Conservation (phyloP, 2,888 invertebrate genomes). For the Parnassius mnemosyne region DNA sequence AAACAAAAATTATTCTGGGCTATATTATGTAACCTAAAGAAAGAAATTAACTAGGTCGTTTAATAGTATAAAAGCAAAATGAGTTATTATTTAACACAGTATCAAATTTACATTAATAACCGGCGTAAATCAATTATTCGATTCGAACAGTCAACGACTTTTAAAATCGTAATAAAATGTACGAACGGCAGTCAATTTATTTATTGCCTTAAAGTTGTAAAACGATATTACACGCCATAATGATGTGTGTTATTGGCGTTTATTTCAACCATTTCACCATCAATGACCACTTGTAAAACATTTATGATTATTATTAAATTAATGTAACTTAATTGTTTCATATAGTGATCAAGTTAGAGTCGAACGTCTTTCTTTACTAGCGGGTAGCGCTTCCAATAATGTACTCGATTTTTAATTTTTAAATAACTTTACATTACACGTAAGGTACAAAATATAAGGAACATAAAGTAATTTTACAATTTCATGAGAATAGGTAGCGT, state of each 20-base stretch:
- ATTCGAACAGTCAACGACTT: constrained; percentile 75
- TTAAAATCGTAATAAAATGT: constrained; percentile 79
- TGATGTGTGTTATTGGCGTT: constrained; percentile 77
- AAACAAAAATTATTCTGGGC: no score
- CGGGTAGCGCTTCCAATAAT: no score
- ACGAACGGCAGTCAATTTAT: constrained; percentile 78
- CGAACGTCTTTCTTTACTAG: background rate
- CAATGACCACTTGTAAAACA: constrained; percentile 65
- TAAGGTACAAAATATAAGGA: no score
- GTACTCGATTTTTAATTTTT: no score
- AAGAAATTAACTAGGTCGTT: constrained; percentile 22
- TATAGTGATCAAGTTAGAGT: constrained; percentile 29
- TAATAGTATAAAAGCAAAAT: constrained; percentile 28
- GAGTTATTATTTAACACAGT: constrained; percentile 47
- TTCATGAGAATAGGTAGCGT: no score
- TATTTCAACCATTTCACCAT: constrained; percentile 72
- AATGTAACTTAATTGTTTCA: constrained; percentile 57
- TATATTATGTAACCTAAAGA: no score
- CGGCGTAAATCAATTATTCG: constrained; percentile 76
- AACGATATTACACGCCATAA: constrained; percentile 78
- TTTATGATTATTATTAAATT: constrained; percentile 74
- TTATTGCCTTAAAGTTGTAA: constrained; percentile 79
- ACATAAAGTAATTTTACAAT: no score
- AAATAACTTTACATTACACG: no score
- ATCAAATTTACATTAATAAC: constrained; percentile 74